These are phyloP conservation scores for Ennomos quercinarius DNA, from an alignment of 2,888 invertebrate genomes.

Conservation along the genomic window DNA sequence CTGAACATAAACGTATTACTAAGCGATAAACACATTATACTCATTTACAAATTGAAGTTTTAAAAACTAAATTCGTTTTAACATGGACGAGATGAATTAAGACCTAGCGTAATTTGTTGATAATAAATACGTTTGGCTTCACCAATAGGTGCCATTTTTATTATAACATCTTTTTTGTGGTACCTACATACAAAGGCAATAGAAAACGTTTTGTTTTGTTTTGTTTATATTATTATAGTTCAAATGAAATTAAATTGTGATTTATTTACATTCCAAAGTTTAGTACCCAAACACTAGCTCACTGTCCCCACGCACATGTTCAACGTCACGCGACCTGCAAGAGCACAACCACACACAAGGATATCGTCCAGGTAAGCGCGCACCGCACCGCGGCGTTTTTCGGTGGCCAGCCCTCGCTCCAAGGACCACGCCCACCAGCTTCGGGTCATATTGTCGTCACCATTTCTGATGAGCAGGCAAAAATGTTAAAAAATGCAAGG, in stretches of 20 bases:
- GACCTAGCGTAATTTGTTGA: no score
- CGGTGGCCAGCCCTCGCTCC: constrained; percentile 74
- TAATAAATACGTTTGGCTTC: no score
- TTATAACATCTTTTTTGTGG: no score
- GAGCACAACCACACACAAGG: constrained; percentile 35
- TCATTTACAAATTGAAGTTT: background rate
- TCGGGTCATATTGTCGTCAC: constrained; percentile 80
- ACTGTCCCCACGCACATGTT: constrained; percentile 24
- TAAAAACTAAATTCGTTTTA: no score
- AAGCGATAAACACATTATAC: background rate
- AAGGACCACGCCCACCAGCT: constrained; percentile 63
- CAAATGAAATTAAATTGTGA: background rate
- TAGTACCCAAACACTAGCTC: constrained; percentile 24
- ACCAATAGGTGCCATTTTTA: no score
- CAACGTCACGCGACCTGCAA: constrained; percentile 53
- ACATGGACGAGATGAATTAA: no score
- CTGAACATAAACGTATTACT: background rate
- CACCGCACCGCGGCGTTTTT: constrained; percentile 41
- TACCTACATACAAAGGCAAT: no score
- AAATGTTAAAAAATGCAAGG: background rate
- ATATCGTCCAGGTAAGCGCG: constrained; percentile 29
- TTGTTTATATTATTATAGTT: no score
- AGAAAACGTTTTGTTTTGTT: no score
- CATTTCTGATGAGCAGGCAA: constrained; percentile 61
- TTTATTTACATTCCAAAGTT: constrained; percentile 4